Conservation (phyloP, 2,797 vertebrate species). For the Ctenosaura bakeri region DNA sequence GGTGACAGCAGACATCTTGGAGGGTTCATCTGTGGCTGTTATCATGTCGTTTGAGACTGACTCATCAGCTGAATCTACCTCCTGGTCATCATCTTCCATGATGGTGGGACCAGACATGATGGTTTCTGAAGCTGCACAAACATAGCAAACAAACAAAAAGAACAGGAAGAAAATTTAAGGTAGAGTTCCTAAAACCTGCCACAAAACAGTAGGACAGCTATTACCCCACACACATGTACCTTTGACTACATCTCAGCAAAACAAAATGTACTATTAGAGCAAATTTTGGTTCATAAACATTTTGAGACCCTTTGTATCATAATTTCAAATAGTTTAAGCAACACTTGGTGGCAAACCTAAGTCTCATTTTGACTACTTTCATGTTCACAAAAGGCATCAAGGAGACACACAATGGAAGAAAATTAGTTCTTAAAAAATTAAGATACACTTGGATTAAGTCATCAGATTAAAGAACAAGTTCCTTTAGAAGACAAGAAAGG, state of each 20-base stretch:
- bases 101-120: constrained; percentile 87
- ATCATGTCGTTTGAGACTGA: constrained; percentile 92
- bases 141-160: constrained; percentile 48
- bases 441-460: constrained; percentile 37
- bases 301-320: background rate
- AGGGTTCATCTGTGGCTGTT: constrained; percentile 88
- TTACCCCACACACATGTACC: constrained; percentile 11
- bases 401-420: constrained; percentile 37
- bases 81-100: constrained; percentile 94
- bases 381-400: constrained; percentile 49
- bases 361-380: constrained; percentile 39
- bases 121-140: constrained; percentile 86
- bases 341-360: constrained; percentile 43
- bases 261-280: background rate
- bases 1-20: constrained; percentile 86
- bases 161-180: constrained; percentile 56
- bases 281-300: constrained; percentile 19
- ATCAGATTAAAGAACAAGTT: constrained; percentile 46
- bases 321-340: constrained; percentile 49
- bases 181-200: constrained; percentile 29
- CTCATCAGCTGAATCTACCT: constrained; percentile 95
- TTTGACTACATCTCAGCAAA: background rate
- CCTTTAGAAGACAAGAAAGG: constrained; percentile 41
- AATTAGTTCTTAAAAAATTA: constrained; percentile 61
- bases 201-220: background rate